Conservation (phyloP, 2,888 invertebrate genomes). For the Lepetodrilus schrolli region DNA sequence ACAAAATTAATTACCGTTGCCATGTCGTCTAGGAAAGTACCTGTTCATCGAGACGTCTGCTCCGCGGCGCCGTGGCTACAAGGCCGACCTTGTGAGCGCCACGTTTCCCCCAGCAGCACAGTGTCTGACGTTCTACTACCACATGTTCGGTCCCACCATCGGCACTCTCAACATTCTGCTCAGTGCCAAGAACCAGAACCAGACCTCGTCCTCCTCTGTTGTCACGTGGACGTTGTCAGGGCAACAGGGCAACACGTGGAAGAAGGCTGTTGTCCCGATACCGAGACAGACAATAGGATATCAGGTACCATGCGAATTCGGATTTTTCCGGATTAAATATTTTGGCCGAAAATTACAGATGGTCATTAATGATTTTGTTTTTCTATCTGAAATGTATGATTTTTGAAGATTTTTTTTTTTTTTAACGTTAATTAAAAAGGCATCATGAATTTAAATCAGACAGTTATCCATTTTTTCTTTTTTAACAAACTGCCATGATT, state of each 20-base stretch:
- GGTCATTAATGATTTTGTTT: no score
- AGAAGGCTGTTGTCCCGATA: slow-evolving; percentile 44
- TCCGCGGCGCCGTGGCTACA: slow-evolving; percentile 79
- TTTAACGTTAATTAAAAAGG: no score
- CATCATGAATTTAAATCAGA: no score
- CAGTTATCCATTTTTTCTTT: no score
- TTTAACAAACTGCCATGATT: no score
- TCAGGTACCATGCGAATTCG: no score
- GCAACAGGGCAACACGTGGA: slow-evolving; percentile 60
- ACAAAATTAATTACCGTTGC: no score
- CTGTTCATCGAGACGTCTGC: slow-evolving; percentile 75
- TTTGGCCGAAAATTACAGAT: no score
- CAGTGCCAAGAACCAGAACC: slow-evolving; percentile 41
- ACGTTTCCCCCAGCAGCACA: slow-evolving; percentile 42
- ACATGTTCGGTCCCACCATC: slow-evolving; percentile 65
- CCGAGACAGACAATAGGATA: slow-evolving; percentile 48
- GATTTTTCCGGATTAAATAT: no score
- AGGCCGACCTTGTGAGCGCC: slow-evolving; percentile 62
- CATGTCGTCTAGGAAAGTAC: slow-evolving; percentile 76
- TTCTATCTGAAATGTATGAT: no score
- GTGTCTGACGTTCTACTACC: slow-evolving; percentile 67
- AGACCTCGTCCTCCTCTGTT: slow-evolving; percentile 12
- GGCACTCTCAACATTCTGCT: slow-evolving; percentile 58
- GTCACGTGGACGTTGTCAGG: slow-evolving; percentile 54
- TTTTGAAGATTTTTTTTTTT: no score